Conservation (phyloP, 1,140 invertebrate genomes). For the Apolygus lucorum region DNA sequence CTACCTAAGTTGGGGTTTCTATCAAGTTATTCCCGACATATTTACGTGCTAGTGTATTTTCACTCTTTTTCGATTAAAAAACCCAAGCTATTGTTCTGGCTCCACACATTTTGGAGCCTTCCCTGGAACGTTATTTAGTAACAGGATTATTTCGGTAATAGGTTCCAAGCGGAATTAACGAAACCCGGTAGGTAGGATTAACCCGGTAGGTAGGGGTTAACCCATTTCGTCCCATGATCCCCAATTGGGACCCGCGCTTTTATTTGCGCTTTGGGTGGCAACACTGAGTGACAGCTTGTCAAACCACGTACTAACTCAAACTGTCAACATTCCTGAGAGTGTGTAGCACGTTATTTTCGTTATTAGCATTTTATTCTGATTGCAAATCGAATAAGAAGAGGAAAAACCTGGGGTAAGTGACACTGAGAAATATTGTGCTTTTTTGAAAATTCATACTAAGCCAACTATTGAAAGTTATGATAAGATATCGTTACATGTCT, state of each 20-base stretch:
- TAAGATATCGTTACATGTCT: neutral
- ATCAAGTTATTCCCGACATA: too few species aligned
- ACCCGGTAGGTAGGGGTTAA: too few species aligned
- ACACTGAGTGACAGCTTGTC: neutral
- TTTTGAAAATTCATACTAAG: neutral
- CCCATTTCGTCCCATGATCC: conserved; percentile 3
- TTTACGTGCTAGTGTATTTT: too few species aligned
- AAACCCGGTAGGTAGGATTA: too few species aligned
- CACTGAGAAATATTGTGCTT: neutral
- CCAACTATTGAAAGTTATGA: neutral
- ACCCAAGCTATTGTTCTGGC: too few species aligned
- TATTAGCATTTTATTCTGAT: neutral
- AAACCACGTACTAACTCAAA: neutral
- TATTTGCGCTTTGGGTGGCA: neutral
- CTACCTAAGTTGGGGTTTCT: too few species aligned
- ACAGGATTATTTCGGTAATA: too few species aligned
- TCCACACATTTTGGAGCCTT: too few species aligned
- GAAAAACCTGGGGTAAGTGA: neutral
- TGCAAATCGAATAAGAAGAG: neutral
- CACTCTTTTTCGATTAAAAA: too few species aligned
- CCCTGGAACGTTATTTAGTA: too few species aligned
- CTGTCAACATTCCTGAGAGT: neutral
- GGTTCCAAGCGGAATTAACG: too few species aligned
- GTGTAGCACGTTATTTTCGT: neutral
- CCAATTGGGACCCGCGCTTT: conserved; percentile 7